These are phyloP conservation scores for Trachelus tabidus DNA, from an alignment of 2,888 invertebrate genomes.

Conservation along the genomic window DNA sequence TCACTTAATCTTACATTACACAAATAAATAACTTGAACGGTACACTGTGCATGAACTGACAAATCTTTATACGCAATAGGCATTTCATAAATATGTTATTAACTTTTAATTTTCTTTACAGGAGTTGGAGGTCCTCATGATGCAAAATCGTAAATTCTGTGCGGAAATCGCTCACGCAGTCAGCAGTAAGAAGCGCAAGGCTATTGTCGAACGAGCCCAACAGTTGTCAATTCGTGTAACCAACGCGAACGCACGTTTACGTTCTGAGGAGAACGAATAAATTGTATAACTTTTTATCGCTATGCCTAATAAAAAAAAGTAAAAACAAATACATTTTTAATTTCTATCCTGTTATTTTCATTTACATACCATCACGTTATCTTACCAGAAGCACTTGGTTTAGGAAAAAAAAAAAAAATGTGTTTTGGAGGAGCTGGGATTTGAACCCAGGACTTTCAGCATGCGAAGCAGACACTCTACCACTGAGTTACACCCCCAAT, in stretches of 20 bases:
- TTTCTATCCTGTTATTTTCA: neutral
- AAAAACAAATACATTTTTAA: neutral
- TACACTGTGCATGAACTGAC: neutral
- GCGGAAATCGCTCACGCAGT: constrained; percentile 98
- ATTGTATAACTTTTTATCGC: constrained; percentile 29
- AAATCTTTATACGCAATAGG: neutral
- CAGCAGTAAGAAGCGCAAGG: constrained; percentile 96
- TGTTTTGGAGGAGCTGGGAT: constrained; percentile 61
- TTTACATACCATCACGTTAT: neutral
- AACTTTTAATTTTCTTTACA: constrained; percentile 61
- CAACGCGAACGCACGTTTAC: constrained; percentile 94
- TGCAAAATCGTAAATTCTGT: constrained; percentile 98
- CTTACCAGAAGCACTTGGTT: neutral
- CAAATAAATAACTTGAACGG: neutral
- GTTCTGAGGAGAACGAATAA: constrained; percentile 99
- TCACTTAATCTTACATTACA: neutral
- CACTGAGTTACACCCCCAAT: constrained; percentile 65
- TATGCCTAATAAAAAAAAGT: neutral
- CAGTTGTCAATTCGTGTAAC: constrained; percentile 96
- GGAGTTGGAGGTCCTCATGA: constrained; percentile 97
- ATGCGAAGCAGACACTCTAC: constrained; percentile 67
- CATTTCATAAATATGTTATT: neutral
- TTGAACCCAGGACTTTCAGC: constrained; percentile 67
- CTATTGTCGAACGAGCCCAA: constrained; percentile 95
- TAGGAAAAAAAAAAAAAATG: neutral